Conservation (phyloP, 2,888 invertebrate genomes). For the Dynastes maya region DNA sequence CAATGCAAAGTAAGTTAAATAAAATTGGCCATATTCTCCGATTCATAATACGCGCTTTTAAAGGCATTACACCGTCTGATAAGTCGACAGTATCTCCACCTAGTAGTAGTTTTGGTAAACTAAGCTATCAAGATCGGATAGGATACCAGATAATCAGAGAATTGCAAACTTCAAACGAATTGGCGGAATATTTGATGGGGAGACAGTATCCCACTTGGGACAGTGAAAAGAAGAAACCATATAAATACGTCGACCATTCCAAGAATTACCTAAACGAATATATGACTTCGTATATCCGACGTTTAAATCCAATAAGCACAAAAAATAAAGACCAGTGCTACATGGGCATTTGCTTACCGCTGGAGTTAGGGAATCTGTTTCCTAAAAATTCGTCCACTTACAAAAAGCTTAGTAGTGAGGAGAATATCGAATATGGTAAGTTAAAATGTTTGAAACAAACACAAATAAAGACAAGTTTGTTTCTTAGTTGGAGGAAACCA, state of each 20-base stretch:
- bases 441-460: constrained; percentile 11
- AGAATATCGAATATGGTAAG: constrained; percentile 38
- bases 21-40: constrained; percentile 1
- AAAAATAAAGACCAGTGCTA: constrained; percentile 73
- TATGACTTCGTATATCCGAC: constrained; percentile 37
- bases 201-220: constrained; percentile 32
- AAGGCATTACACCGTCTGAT: constrained; percentile 73
- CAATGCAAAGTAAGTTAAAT: constrained; percentile 73
- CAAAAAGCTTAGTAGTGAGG: constrained; percentile 51
- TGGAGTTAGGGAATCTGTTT: constrained; percentile 79
- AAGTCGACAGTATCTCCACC: constrained; percentile 73
- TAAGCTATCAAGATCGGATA: constrained; percentile 83
- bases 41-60: constrained; percentile 50
- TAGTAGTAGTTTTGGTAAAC: constrained; percentile 72
- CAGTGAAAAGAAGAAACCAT: constrained; percentile 26
- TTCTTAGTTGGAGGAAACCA: constrained; percentile 31
- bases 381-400: constrained; percentile 70
- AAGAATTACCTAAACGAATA: constrained; percentile 41
- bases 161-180: constrained; percentile 39
- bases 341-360: constrained; percentile 84
- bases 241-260: constrained; percentile 37
- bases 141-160: constrained; percentile 79
- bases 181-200: constrained; percentile 37
- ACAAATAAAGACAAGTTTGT: constrained; percentile 1
- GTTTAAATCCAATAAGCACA: constrained; percentile 25